Evolutionary conservation across 2,888 invertebrate genomes (phyloP).

Genomic region (Eucriotettix oculatus): DNA sequence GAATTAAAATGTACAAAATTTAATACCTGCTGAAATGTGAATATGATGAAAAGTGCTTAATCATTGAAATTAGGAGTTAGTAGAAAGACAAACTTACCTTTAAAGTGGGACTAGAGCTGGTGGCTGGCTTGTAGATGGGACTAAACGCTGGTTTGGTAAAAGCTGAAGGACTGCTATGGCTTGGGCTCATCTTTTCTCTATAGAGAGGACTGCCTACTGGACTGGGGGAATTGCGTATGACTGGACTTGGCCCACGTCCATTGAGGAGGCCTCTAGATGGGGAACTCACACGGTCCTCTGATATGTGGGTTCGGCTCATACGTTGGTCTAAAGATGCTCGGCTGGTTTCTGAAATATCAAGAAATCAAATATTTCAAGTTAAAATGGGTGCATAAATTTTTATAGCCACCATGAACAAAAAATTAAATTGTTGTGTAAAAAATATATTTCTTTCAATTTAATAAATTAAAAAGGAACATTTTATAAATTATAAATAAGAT

Average conservation of each 20-base stretch:
- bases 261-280: constrained; percentile 8
- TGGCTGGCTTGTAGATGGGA: constrained; percentile 5
- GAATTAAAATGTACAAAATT: too few relatives aligned
- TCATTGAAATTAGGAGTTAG: too few relatives aligned
- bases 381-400: neutral
- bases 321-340: constrained; percentile 10
- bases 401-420: neutral
- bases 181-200: constrained; percentile 1
- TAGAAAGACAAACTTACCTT: neutral
- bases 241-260: constrained; percentile 8
- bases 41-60: too few relatives aligned
- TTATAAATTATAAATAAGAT: too few relatives aligned
- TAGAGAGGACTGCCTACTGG: constrained; percentile 5
- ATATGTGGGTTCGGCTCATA: constrained; percentile 9
- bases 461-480: too few relatives aligned
- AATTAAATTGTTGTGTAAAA: too few relatives aligned
- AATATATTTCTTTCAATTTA: too few relatives aligned
- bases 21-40: too few relatives aligned
- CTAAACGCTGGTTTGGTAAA: constrained; percentile 2
- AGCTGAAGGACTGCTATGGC: neutral
- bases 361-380: neutral
- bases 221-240: constrained; percentile 8
- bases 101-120: neutral
- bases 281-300: constrained; percentile 8
- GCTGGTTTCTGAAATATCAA: constrained; percentile 5